phyloP scores from a whole-genome alignment of 2,888 invertebrate species.

The Sialis lutaria region DNA sequence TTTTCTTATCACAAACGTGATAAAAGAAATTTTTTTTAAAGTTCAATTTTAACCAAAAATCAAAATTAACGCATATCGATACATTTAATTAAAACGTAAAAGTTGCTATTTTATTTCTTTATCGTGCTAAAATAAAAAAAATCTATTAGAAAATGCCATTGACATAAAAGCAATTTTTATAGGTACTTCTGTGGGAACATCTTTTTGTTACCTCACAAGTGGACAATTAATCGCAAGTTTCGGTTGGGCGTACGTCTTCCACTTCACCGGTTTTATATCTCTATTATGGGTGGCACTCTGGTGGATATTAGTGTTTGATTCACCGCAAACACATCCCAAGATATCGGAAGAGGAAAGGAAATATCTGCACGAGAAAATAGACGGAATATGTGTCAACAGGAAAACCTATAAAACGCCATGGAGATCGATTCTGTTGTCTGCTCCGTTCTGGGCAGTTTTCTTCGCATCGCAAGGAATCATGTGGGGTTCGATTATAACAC shows the following conservation, averaged over 20 bases:
- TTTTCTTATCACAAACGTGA: no score
- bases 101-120: background rate
- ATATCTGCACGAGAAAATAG: slow-evolving; percentile 10
- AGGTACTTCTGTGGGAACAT: slow-evolving; percentile 31
- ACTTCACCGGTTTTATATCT: slow-evolving; percentile 15
- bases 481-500: slow-evolving; percentile 11
- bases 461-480: slow-evolving; percentile 11
- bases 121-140: background rate
- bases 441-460: slow-evolving; percentile 12
- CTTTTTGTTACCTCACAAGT: slow-evolving; percentile 24
- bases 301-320: slow-evolving; percentile 15
- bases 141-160: background rate
- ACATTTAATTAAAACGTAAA: background rate
- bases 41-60: no score
- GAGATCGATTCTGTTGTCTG: slow-evolving; percentile 10
- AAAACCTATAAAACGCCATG: slow-evolving; percentile 10
- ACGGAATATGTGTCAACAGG: background rate
- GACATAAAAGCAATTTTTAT: background rate
- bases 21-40: no score
- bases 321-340: slow-evolving; percentile 17
- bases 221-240: slow-evolving; percentile 19
- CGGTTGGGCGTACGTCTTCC: slow-evolving; percentile 28
- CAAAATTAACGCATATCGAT: no score
- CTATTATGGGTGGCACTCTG: slow-evolving; percentile 22
- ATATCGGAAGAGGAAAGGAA: slow-evolving; percentile 15